Evolutionary conservation across 1,140 invertebrate genomes (phyloP), one percentile per base, ranked within the genome.

Genomic region (Cephus cinctus): DNA sequence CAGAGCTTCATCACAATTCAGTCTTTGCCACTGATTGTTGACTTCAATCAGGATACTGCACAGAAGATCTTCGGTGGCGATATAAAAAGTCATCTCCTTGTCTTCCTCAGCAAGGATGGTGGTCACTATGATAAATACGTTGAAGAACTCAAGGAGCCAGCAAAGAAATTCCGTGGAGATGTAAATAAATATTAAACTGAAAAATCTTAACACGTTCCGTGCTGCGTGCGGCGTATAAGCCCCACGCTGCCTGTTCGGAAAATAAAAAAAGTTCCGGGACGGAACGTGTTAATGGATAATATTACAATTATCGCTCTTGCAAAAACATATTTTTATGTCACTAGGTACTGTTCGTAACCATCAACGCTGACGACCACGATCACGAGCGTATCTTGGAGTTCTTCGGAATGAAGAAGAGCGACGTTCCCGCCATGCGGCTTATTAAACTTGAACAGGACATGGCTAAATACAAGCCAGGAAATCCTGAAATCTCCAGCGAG

Each of bases 41-140:
- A 99, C 74, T 99, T 99, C 80, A 98, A 94, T 56, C 95, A 97
- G 61, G 91, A 97, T 73, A 97, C 92, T 22, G 97, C 95, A 4
- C 86, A 90, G 57, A 98, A 98, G 76, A 97, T 99, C 71, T 99
- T 99, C 73, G 93, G 94, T 58, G 97, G 97, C 56, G 91, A 96
- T 46, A 92, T 99, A 71, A 98, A 98, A 78, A 91, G 86, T 55
- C 98, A 99, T 72, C 83, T 98, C 48, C 81, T 99, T 36, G 70
- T 99, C 40, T 99, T 99, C 83, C 78, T 98, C 35, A 94, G 91
- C 64, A 95, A 97, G 78, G 85, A 89, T 67, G 83, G 83, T 54
- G 91, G 89, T 35, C 83, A 92, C 56, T 92, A 86, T 67, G 89
- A 94, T 19, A 85, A 86, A 53, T 83, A 88, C 59, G 76, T 90